These are phyloP conservation scores for Tringa solitaria DNA, from an alignment of 2,113 vertebrate species.

Conservation along the genomic window DNA sequence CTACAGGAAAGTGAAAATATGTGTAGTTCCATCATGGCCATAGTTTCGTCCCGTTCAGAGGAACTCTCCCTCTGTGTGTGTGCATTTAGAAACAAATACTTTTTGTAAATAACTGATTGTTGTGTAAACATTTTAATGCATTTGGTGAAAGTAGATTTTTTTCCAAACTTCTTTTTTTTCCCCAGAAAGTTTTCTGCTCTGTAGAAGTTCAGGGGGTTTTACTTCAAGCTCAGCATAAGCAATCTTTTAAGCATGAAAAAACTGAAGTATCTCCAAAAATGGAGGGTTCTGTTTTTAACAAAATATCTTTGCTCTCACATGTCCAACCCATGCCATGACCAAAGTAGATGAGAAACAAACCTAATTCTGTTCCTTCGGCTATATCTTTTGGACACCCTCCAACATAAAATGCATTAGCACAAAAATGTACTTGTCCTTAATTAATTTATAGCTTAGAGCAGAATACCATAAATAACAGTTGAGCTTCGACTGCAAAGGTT, in stretches of 20 bases:
- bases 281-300: not conserved
- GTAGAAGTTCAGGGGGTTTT: not conserved
- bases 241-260: not conserved
- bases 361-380: conserved; percentile 39
- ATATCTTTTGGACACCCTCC: conserved; percentile 43
- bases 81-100: not conserved
- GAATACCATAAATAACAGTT: conserved; percentile 48
- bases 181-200: not conserved
- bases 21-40: not conserved
- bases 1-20: not conserved
- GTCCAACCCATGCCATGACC: conserved; percentile 11
- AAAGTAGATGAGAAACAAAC: conserved; percentile 20
- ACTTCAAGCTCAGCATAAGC: not conserved
- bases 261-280: not conserved
- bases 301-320: conserved; percentile 2
- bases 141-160: not conserved
- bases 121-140: not conserved
- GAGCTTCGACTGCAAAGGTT: conserved; percentile 13
- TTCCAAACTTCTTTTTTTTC: not conserved
- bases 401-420: conserved; percentile 25
- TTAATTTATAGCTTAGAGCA: conserved; percentile 46
- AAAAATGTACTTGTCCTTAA: conserved; percentile 53
- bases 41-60: not conserved
- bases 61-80: not conserved
- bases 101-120: not conserved